phyloP scores from a whole-genome alignment of 2,888 invertebrate species.

The Ornithoptera alexandrae region DNA sequence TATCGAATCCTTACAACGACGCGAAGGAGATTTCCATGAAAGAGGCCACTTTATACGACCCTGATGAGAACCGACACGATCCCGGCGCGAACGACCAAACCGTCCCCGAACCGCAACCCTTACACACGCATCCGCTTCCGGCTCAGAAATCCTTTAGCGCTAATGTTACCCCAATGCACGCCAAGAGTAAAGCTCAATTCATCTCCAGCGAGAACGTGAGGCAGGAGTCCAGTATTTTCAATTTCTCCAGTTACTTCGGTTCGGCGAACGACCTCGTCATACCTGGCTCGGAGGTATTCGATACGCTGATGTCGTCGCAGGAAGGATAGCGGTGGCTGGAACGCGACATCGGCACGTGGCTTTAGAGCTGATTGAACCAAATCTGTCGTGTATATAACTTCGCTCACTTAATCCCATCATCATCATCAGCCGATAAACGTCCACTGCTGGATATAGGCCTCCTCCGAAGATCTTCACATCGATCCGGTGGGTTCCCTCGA shows the following conservation, averaged over 20 bases:
- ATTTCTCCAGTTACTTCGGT: constrained; percentile 83
- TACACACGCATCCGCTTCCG: constrained; percentile 24
- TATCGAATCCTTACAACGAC: constrained; percentile 79
- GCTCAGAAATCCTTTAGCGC: constrained; percentile 68
- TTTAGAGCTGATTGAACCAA: constrained; percentile 40
- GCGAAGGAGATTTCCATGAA: constrained; percentile 49
- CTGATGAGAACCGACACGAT: constrained; percentile 41
- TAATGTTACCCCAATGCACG: constrained; percentile 68
- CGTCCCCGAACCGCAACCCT: constrained; percentile 31
- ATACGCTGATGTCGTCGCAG: constrained; percentile 61
- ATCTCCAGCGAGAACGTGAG: constrained; percentile 69
- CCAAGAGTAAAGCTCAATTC: constrained; percentile 63
- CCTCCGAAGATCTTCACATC: no score
- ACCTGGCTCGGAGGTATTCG: constrained; percentile 83
- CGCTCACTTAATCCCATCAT: no score
- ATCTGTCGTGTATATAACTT: no score
- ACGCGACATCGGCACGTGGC: constrained; percentile 62
- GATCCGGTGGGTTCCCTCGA: no score
- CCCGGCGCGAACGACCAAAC: constrained; percentile 35
- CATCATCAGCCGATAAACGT: no score
- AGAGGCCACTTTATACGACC: constrained; percentile 58
- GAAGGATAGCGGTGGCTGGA: constrained; percentile 64
- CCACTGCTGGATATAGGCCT: no score
- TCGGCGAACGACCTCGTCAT: constrained; percentile 75
- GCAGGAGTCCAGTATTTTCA: constrained; percentile 74